Evolutionary conservation across 2,797 vertebrate genomes (phyloP).

Genomic region (Enteromius unitaeniatus): DNA sequence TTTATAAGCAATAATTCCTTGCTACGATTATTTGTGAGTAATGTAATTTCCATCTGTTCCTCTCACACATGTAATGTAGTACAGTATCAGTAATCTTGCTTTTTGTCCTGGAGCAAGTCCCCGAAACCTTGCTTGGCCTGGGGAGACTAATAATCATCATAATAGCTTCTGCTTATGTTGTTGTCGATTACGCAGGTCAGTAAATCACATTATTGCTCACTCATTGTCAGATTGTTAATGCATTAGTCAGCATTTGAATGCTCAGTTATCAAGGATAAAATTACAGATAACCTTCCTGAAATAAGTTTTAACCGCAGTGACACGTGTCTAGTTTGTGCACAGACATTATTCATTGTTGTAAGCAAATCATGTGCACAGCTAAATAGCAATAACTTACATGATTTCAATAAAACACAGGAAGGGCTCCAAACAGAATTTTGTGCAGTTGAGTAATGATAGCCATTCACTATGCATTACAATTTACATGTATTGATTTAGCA

Average conservation of each 20-base stretch:
- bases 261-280: conserved; percentile 6
- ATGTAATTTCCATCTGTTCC: not conserved
- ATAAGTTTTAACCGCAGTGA: conserved; percentile 26
- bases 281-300: conserved; percentile 24
- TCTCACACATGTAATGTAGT: too few species aligned
- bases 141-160: conserved; percentile 1
- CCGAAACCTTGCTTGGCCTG: not conserved
- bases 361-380: conserved; percentile 9
- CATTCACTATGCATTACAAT: not conserved
- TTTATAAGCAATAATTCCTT: not conserved
- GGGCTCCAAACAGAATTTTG: not conserved
- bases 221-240: conserved; percentile 22
- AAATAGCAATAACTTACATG: conserved; percentile 13
- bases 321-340: not conserved
- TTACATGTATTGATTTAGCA: conserved; percentile 17
- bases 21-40: not conserved
- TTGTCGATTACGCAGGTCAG: conserved; percentile 4
- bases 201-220: not conserved
- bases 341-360: not conserved
- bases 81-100: not conserved
- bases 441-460: not conserved
- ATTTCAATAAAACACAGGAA: not conserved
- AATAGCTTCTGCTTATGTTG: not conserved
- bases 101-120: not conserved
- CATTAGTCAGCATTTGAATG: conserved; percentile 31